phyloP scores from a whole-genome alignment of 2,888 invertebrate species.

The Himalopsyche kuldschensis region DNA sequence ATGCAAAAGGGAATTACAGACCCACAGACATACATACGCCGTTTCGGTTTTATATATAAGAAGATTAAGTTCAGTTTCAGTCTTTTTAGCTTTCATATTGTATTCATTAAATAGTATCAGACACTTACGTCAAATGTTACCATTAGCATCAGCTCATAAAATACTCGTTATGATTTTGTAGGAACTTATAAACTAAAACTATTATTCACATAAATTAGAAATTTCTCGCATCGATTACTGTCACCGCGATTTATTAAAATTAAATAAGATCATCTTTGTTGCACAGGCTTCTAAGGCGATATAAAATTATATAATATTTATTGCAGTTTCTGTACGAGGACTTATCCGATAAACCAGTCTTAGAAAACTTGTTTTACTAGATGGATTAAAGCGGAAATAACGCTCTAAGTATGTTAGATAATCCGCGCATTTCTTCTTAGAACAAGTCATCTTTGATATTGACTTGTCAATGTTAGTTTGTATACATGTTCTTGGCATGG shows the following conservation, averaged over 20 bases:
- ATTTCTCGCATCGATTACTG: neutral
- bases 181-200: neutral
- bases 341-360: neutral
- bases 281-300: neutral
- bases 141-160: too few relatives aligned
- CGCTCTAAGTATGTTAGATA: neutral
- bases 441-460: neutral
- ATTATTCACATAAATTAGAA: neutral
- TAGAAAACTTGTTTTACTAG: neutral
- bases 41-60: too few relatives aligned
- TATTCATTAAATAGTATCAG: too few relatives aligned
- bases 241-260: neutral
- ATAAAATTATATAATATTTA: neutral
- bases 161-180: neutral
- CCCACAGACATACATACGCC: too few relatives aligned
- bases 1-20: too few relatives aligned
- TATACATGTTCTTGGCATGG: too few relatives aligned
- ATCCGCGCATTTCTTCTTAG: neutral
- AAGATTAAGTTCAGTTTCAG: too few relatives aligned
- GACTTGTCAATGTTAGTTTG: neutral
- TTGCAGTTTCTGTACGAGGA: neutral
- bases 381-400: neutral
- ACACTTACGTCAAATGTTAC: too few relatives aligned
- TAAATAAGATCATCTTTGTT: neutral
- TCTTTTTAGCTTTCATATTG: too few relatives aligned